These are phyloP conservation scores for Sialia sialis DNA, from an alignment of 2,113 vertebrate species.

Conservation along the genomic window DNA sequence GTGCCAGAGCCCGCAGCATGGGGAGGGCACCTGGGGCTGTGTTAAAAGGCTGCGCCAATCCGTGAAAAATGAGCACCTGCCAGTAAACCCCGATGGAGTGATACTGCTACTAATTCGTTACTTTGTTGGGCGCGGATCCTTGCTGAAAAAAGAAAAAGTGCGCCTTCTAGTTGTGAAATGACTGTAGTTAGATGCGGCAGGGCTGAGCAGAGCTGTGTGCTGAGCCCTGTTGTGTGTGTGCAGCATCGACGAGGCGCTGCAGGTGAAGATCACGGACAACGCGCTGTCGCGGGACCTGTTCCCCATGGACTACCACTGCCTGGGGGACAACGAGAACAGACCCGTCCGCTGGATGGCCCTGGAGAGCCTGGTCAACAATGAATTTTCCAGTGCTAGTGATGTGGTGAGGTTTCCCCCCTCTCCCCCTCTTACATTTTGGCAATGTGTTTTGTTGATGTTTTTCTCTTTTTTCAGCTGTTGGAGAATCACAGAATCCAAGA, in stretches of 20 bases:
- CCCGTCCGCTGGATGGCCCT: conserved; percentile 98
- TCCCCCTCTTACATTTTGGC: not conserved
- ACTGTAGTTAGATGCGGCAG: no score
- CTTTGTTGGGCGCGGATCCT: no score
- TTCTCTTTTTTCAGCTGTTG: not conserved
- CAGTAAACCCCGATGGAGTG: no score
- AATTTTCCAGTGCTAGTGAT: conserved; percentile 95
- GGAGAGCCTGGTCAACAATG: conserved; percentile 95
- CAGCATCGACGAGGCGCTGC: conserved; percentile 96
- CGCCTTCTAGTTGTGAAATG: no score
- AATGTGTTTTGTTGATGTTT: not conserved
- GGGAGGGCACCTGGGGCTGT: no score
- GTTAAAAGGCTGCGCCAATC: no score
- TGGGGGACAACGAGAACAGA: conserved; percentile 97
- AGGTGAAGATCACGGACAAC: conserved; percentile 98
- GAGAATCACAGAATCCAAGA: not conserved
- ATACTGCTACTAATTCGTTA: no score
- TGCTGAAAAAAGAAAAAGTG: no score
- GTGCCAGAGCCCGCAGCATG: no score
- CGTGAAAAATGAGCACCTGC: no score
- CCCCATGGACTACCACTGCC: conserved; percentile 99
- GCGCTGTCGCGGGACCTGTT: conserved; percentile 96
- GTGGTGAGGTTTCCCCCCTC: conserved; percentile 77
- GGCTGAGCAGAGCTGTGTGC: not conserved
- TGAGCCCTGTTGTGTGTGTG: not conserved